A percentile compares a stretch with the other conserved stretches of the same genome.
These are phyloP conservation scores for Echinops telfairi DNA, from an alignment of 2,113 vertebrate genomes.

Conservation along the genomic window DNA sequence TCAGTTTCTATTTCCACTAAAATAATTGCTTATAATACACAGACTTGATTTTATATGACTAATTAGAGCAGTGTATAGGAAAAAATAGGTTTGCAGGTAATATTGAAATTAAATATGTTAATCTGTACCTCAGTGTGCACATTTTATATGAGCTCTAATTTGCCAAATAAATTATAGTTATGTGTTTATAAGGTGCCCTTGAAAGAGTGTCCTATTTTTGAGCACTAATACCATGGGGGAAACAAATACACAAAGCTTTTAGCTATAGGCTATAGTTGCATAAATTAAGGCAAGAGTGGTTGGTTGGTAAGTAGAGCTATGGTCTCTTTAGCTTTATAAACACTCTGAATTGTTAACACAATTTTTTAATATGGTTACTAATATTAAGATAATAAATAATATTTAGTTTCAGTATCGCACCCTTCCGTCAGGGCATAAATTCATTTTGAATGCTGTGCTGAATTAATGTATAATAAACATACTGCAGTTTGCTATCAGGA, in stretches of 20 bases:
- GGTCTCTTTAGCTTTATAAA: conserved; percentile 80
- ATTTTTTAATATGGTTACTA: conserved; percentile 79
- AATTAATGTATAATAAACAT: conserved; percentile 85
- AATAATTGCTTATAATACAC: conserved; percentile 90
- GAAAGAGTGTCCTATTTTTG: conserved; percentile 88
- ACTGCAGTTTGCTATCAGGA: conserved; percentile 81
- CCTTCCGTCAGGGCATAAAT: conserved; percentile 81
- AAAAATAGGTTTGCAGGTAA: conserved; percentile 92
- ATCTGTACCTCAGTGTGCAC: conserved; percentile 89
- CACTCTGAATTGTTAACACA: conserved; percentile 73
- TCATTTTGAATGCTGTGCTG: conserved; percentile 83
- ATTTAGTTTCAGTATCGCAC: conserved; percentile 80
- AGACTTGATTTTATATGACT: conserved; percentile 89
- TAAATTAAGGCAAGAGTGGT: conserved; percentile 85
- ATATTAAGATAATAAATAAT: conserved; percentile 87
- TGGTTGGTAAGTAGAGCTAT: conserved; percentile 79
- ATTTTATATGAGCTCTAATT: conserved; percentile 91
- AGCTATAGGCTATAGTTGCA: conserved; percentile 88
- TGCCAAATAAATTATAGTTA: conserved; percentile 90
- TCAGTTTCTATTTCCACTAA: conserved; percentile 87
- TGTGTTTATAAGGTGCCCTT: conserved; percentile 88
- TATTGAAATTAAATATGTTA: conserved; percentile 93
- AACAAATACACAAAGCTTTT: conserved; percentile 88
- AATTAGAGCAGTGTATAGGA: conserved; percentile 88
- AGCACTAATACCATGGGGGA: conserved; percentile 85